These are phyloP conservation scores for Cottoperca gobio DNA, from an alignment of 2,797 vertebrate species.

Conservation along the genomic window DNA sequence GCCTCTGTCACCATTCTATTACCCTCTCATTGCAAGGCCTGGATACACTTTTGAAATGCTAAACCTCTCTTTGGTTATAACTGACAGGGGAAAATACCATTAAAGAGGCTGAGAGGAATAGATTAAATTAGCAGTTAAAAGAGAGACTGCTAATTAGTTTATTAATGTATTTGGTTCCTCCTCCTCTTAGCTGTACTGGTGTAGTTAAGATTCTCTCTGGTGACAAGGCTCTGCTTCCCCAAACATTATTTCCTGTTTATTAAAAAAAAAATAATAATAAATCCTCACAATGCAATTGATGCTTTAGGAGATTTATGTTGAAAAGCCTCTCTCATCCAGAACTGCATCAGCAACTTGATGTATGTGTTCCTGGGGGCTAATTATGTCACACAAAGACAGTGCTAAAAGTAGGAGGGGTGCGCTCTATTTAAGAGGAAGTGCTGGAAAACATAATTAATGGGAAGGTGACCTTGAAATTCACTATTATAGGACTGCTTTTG, in stretches of 20 bases:
- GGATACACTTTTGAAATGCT: slow-evolving; percentile 87
- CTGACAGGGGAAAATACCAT: slow-evolving; percentile 75
- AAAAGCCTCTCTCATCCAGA: slow-evolving; percentile 25
- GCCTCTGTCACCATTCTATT: slow-evolving; percentile 82
- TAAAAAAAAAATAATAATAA: no score
- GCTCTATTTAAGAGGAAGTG: slow-evolving; percentile 71
- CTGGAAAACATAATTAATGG: slow-evolving; percentile 80
- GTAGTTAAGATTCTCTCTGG: slow-evolving; percentile 44
- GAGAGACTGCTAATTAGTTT: slow-evolving; percentile 85
- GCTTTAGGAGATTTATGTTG: neutral
- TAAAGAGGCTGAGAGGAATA: slow-evolving; percentile 76
- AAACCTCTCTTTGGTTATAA: slow-evolving; percentile 81
- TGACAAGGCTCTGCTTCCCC: slow-evolving; percentile 31
- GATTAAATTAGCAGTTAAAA: slow-evolving; percentile 88
- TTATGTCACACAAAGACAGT: slow-evolving; percentile 67
- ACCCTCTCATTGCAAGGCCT: slow-evolving; percentile 74
- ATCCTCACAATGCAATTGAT: neutral
- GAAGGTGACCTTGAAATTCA: slow-evolving; percentile 80
- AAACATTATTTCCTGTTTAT: slow-evolving; percentile 47
- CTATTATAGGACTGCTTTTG: slow-evolving; percentile 42
- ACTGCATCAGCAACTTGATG: slow-evolving; percentile 66
- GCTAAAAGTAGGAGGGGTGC: slow-evolving; percentile 67
- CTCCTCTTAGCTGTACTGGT: slow-evolving; percentile 50
- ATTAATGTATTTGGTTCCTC: slow-evolving; percentile 79
- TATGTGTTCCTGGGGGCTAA: slow-evolving; percentile 53